These are phyloP conservation scores for Notoglanidium macrostoma DNA, from an alignment of 2,797 vertebrate genomes.

Conservation along the genomic window DNA sequence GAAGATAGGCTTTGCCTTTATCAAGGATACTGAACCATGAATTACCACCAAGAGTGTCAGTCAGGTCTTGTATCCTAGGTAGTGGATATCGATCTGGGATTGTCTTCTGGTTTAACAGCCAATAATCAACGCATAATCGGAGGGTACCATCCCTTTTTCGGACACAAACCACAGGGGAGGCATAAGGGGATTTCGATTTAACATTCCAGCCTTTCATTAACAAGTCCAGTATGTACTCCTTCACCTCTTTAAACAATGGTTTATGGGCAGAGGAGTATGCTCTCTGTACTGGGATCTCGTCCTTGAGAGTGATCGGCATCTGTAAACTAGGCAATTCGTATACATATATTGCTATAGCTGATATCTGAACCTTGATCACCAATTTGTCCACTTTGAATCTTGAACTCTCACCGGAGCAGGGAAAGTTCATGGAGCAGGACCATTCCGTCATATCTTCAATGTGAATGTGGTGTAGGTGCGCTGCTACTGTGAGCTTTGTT, in stretches of 20 bases:
- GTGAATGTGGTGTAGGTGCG: too few species aligned
- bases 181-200: neutral
- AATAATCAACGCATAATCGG: neutral
- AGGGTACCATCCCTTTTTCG: neutral
- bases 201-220: neutral
- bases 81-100: too few species aligned
- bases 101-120: neutral
- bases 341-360: neutral
- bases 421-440: constrained; percentile 27
- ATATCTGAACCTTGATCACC: neutral
- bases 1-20: neutral
- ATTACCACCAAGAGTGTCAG: too few species aligned
- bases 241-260: neutral
- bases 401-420: neutral
- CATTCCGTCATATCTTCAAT: neutral
- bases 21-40: too few species aligned
- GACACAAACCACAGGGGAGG: neutral
- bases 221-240: neutral
- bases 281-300: neutral
- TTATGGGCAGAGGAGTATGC: neutral
- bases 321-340: neutral
- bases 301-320: neutral
- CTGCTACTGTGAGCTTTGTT: too few species aligned
- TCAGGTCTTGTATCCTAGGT: too few species aligned
- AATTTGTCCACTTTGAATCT: neutral